Evolutionary conservation across 2,888 invertebrate species (phyloP), one percentile per base, ranked within the genome.

Genomic region (Mesorhabditis belari): DNA sequence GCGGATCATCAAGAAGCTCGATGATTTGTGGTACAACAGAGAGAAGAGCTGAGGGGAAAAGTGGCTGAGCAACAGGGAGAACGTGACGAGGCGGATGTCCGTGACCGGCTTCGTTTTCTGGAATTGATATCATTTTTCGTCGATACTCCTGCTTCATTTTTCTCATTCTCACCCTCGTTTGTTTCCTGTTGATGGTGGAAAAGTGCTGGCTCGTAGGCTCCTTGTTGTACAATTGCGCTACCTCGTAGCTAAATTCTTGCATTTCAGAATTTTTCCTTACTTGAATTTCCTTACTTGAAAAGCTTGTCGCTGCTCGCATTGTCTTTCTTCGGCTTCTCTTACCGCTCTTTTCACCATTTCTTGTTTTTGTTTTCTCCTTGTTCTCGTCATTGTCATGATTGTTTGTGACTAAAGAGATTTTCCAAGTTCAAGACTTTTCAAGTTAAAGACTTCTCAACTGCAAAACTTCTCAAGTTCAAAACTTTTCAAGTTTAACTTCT

Each of bases 291-390:
- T 25, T 17, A 54, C 23, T n/a, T 35, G 44, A 35, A 35, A 35
- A 9, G 44, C 44, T 35, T 70, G 71, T 12, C 73, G 52, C 54
- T 73, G 71, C 56, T 77, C 79, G 56, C 72, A 74, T 52, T 80
- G 76, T 79, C 94, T 91, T 80, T 95, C 95, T 79, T 95, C 94
- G 73, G 95, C 91, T 49, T 92, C 92, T 80, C 93, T 90, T 21
- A 98, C 84, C 1, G 96, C 98, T 82, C 89, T 88, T 77, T 93
- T 90, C 61, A 99, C 92, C 63, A 96, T 88, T 83, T 99, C 98
- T 23, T 96, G 95, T 83, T 98, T 95, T 82, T 98, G 96, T 82
- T 98, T 99, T 81, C 98, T 92, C 23, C 98, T 87, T 0, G 96
- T 98, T 82, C 96, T 94, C 0, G 96, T 96, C 9, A 98, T 96